Percentiles rank a stretch among this genome's conserved stretches.
phyloP scores from a whole-genome alignment of 2,888 invertebrate species.

The Orthonevra nobilis region DNA sequence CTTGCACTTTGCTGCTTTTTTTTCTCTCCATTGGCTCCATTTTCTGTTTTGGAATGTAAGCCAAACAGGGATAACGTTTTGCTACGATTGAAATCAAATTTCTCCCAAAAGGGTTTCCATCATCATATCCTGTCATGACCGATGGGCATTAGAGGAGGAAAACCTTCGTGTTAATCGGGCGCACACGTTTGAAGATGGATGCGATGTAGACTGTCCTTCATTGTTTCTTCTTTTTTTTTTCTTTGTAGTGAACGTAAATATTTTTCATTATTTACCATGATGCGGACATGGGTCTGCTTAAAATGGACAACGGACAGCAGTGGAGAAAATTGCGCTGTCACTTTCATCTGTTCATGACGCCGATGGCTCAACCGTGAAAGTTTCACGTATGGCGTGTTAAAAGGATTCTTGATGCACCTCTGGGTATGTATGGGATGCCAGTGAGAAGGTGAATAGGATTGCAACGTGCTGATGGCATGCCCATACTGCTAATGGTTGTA shows the following conservation, averaged over 20 bases:
- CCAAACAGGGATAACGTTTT: conserved; percentile 31
- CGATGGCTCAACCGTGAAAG: conserved; percentile 12
- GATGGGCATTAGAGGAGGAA: conserved; percentile 42
- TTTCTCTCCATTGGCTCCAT: background rate
- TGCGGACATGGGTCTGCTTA: background rate
- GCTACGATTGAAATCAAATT: conserved; percentile 66
- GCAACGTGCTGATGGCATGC: conserved; percentile 33
- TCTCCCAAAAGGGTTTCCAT: conserved; percentile 56
- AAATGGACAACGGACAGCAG: background rate
- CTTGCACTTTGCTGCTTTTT: conserved; percentile 36
- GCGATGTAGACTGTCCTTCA: conserved; percentile 24
- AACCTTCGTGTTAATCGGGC: conserved; percentile 33
- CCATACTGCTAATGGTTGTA: conserved; percentile 12
- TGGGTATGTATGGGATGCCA: background rate
- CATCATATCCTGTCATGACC: conserved; percentile 54
- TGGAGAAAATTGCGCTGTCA: conserved; percentile 56
- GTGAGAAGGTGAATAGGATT: conserved; percentile 2
- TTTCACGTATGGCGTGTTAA: background rate
- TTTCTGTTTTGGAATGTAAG: background rate
- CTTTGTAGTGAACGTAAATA: too few species aligned
- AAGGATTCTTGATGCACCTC: conserved; percentile 24
- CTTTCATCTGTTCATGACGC: conserved; percentile 35
- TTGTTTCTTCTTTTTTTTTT: conserved; percentile 28
- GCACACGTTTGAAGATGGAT: conserved; percentile 37
- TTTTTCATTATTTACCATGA: too few species aligned